phyloP scores from a whole-genome alignment of 1,140 invertebrate genomes.

The Caligus rogercresseyi region DNA sequence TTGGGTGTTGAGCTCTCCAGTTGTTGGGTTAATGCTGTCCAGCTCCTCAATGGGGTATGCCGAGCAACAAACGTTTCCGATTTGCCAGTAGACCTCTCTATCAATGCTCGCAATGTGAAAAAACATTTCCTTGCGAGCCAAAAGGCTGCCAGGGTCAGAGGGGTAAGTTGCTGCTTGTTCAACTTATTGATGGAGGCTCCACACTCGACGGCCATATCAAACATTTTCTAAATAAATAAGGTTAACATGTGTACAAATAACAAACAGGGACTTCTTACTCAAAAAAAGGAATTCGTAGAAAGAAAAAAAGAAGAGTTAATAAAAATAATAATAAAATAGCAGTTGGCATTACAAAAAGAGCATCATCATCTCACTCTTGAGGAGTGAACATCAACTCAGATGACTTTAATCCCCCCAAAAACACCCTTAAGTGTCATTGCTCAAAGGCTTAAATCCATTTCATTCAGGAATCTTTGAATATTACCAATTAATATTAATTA shows the following conservation, averaged over 20 bases:
- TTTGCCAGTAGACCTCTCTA: constrained; percentile 89
- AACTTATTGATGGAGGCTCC: constrained; percentile 64
- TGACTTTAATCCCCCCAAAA: no score
- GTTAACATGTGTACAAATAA: background rate
- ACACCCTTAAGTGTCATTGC: no score
- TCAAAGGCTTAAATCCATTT: no score
- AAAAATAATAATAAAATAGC: no score
- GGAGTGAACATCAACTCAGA: no score
- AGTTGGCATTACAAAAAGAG: no score
- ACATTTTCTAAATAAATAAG: constrained; percentile 48
- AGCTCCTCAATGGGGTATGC: constrained; percentile 89
- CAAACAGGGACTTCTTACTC: constrained; percentile 11
- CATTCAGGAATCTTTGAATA: no score
- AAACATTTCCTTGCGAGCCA: constrained; percentile 81
- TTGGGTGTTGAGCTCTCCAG: constrained; percentile 76
- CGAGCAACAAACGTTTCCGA: constrained; percentile 78
- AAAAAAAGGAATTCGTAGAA: no score
- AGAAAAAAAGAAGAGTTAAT: no score
- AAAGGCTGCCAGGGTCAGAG: constrained; percentile 80
- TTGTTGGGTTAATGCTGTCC: constrained; percentile 81
- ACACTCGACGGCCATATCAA: constrained; percentile 82
- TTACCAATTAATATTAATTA: no score
- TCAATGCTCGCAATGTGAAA: constrained; percentile 88
- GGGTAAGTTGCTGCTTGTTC: constrained; percentile 74
- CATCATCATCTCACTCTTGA: no score